A percentile compares a stretch with the other conserved stretches of the same genome.
Conservation (phyloP, 92 coral and sea anemone species). For the Pocillopora meandrina region DNA sequence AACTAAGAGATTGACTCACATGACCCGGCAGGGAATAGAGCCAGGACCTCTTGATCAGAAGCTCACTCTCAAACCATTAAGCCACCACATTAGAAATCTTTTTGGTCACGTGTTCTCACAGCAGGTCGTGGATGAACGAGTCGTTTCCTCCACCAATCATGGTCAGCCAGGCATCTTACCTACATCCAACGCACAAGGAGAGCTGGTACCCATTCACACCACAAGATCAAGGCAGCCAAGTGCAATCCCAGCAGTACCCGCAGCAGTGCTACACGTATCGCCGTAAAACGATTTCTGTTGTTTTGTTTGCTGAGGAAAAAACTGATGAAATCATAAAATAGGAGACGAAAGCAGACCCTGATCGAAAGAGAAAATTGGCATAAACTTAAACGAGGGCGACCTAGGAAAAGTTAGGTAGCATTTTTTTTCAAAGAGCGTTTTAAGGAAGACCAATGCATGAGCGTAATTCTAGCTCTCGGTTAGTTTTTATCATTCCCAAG, state of each 20-base stretch:
- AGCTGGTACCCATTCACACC: constrained; percentile 61
- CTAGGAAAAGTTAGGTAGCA: no score
- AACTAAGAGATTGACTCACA: no score
- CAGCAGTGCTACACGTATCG: constrained; percentile 33
- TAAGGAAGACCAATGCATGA: no score
- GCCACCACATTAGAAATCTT: neutral
- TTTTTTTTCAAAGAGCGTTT: no score
- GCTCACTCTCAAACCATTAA: no score
- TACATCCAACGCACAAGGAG: constrained; percentile 32
- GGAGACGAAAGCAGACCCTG: neutral
- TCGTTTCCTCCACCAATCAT: constrained; percentile 47
- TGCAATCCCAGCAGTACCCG: constrained; percentile 20
- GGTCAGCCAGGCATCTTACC: constrained; percentile 40
- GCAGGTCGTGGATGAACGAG: constrained; percentile 22
- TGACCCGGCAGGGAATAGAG: no score
- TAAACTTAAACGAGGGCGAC: no score
- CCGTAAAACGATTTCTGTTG: constrained; percentile 12
- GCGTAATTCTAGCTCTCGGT: no score
- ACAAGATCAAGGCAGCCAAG: constrained; percentile 48
- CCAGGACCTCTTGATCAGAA: no score
- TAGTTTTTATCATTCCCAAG: no score
- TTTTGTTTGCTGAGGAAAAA: neutral
- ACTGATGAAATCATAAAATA: neutral
- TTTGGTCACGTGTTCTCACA: neutral
- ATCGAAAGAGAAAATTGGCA: no score